Base-by-base conservation (phyloP, 2,113 vertebrate species). In the Platichthys flesus region DNA sequence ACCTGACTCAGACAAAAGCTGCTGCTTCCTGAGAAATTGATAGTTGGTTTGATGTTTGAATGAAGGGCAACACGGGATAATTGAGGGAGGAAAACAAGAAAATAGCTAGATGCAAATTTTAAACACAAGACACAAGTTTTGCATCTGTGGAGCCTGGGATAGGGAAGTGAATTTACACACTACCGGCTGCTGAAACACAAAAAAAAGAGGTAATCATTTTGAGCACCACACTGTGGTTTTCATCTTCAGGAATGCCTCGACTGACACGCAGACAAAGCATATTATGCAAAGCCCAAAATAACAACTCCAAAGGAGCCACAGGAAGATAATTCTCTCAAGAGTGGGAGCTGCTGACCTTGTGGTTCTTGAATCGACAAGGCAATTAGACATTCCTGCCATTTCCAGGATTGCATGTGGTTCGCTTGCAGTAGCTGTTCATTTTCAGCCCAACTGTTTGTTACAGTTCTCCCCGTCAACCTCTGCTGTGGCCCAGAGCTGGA, bases 341-440 rank as follows among this genome's bases (percentile, higher is more conserved):
- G 67, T 31, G 31, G 9, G 13, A 71, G 57, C 18, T 10, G 26
- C 59, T 78, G 85, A 85, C 84, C 85, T 83, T 74, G 74, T 55
- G 63, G 55, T 60, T 83, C 64, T 71, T 49, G 37, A 59, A n/a
- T 64, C 21, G 40, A 84, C 69, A 26, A 57, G 71, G 63, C 78
- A 88, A 88, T 89, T 74, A 85, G 71, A 79, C 87, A 86, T 85
- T 88, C 76, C 77, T 82, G 65, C 62, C 71, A 76, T 87, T 86
- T 70, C 70, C 37, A 63, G 67, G 76, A 76, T 75, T 63, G 26
- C 57, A 74, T 70, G 15, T 71, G 47, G 21, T 3, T 26, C 71
- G 23, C 70, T 76, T 55, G 71, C 24, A 58, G 68, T 61, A 69
- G 66, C 59, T 49, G 26, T 12, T 68, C 37, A 76, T 85, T 72